Conservation (phyloP, 2,113 vertebrate species). For the Illadopsis cleaveri region DNA sequence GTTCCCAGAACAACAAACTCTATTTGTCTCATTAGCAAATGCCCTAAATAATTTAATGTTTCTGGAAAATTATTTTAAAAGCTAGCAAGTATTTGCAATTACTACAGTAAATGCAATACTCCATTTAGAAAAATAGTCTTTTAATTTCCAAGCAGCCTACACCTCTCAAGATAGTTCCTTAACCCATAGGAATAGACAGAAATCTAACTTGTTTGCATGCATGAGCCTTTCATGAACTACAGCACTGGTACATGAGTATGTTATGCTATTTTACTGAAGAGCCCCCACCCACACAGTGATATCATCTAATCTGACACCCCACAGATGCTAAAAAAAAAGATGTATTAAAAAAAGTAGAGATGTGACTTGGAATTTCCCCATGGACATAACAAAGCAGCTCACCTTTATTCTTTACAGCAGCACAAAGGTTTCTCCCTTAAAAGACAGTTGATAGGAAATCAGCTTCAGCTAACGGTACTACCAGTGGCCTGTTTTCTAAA, state of each 20-base stretch:
- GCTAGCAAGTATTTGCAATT: background rate
- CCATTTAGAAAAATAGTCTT: background rate
- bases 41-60: background rate
- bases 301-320: constrained; percentile 51
- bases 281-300: constrained; percentile 78
- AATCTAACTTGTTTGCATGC: constrained; percentile 8
- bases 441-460: constrained; percentile 56
- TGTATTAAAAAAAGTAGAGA: background rate
- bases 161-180: constrained; percentile 5
- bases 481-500: background rate
- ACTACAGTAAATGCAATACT: background rate
- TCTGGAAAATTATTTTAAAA: background rate
- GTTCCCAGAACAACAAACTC: background rate
- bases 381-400: constrained; percentile 64
- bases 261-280: constrained; percentile 69
- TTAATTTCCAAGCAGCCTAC: background rate
- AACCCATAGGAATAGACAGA: constrained; percentile 2
- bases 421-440: background rate
- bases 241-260: constrained; percentile 29
- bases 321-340: background rate
- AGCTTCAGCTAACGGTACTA: background rate
- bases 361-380: constrained; percentile 77
- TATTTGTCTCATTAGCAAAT: background rate
- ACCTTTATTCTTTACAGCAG: constrained; percentile 13
- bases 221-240: background rate